Conservation (phyloP, 53 echinoderm and acorn worm genomes). For the Pentamera pediparva region DNA sequence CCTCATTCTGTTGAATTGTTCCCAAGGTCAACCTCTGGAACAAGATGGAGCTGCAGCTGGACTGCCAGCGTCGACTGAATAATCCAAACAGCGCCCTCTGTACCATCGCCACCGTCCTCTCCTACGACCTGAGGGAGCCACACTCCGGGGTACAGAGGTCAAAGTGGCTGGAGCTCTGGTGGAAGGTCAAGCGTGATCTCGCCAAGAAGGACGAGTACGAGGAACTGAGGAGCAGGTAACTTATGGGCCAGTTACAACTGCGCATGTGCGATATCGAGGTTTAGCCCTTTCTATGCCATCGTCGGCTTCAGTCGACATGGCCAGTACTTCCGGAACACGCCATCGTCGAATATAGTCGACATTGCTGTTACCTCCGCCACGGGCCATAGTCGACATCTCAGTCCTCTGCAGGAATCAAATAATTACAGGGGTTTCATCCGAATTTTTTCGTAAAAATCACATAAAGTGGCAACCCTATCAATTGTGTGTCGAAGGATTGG, state of each 20-base stretch:
- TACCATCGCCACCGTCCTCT: slow-evolving; percentile 41
- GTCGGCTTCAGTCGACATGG: too few species aligned
- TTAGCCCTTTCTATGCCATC: too few species aligned
- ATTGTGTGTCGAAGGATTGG: too few species aligned
- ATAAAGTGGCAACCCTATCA: too few species aligned
- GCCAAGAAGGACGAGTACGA: slow-evolving; percentile 57
- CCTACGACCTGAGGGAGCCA: not conserved
- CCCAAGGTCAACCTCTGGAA: slow-evolving; percentile 31
- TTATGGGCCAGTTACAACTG: not conserved
- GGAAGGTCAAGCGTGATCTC: slow-evolving; percentile 77
- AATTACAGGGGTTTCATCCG: too few species aligned
- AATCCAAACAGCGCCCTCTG: slow-evolving; percentile 59
- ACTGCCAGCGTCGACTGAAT: slow-evolving; percentile 74
- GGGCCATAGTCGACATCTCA: too few species aligned
- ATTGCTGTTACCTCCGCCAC: too few species aligned
- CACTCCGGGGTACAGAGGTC: not conserved
- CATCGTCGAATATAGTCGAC: too few species aligned
- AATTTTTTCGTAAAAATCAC: too few species aligned
- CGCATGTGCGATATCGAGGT: not conserved
- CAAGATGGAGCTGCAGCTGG: slow-evolving; percentile 81
- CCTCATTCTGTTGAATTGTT: too few species aligned
- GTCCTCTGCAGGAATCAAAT: too few species aligned
- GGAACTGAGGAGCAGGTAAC: slow-evolving; percentile 66
- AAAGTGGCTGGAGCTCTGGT: slow-evolving; percentile 67
- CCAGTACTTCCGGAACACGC: too few species aligned